phyloP scores from a whole-genome alignment of 2,888 invertebrate genomes.

The Torymus tubicola region DNA sequence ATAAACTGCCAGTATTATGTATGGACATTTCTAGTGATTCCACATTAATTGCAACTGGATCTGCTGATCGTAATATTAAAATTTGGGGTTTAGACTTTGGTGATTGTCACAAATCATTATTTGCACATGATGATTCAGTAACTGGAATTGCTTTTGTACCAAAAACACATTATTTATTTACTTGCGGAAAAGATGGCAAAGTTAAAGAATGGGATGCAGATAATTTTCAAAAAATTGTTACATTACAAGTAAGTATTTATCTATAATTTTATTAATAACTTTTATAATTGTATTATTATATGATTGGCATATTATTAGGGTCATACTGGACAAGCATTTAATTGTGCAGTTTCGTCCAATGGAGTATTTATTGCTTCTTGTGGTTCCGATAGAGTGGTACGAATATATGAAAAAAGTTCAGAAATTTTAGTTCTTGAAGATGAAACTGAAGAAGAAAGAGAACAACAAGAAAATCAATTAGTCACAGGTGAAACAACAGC shows the following conservation, averaged over 20 bases:
- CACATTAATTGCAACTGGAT: conserved; percentile 92
- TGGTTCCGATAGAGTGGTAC: conserved; percentile 91
- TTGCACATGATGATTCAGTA: conserved; percentile 97
- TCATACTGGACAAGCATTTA: conserved; percentile 89
- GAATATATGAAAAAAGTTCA: conserved; percentile 90
- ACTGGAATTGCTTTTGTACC: conserved; percentile 93
- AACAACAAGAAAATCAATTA: conserved; percentile 83
- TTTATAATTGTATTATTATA: conserved; percentile 7
- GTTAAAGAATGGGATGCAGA: conserved; percentile 99
- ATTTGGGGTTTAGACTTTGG: conserved; percentile 99
- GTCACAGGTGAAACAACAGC: conserved; percentile 85
- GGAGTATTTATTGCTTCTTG: conserved; percentile 88
- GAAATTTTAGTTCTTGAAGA: conserved; percentile 96
- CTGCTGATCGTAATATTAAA: conserved; percentile 96
- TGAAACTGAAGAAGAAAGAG: conserved; percentile 90
- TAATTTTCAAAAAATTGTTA: conserved; percentile 92
- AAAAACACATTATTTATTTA: conserved; percentile 94
- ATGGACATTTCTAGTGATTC: conserved; percentile 95
- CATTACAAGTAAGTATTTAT: conserved; percentile 81
- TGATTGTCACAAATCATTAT: conserved; percentile 96
- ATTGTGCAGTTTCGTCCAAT: conserved; percentile 87
- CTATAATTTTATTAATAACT: conserved; percentile 4
- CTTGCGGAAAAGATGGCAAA: conserved; percentile 94
- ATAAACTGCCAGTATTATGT: conserved; percentile 94
- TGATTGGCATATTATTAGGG: conserved; percentile 78